phyloP scores from a whole-genome alignment of 2,113 vertebrate species.

The Melospiza melodia region DNA sequence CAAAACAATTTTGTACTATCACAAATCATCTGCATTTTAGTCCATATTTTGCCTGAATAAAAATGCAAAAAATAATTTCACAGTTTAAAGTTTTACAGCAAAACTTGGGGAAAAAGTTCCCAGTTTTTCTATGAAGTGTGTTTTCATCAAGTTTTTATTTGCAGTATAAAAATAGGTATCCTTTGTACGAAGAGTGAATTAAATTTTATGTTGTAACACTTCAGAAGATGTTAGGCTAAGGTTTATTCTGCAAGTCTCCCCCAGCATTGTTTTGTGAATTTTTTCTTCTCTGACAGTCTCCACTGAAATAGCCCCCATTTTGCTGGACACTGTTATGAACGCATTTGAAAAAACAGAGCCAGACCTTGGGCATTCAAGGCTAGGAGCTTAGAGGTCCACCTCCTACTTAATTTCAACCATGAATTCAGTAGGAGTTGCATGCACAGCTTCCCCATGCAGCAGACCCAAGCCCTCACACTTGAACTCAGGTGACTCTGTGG shows the following conservation, averaged over 20 bases:
- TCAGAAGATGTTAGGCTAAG: neutral
- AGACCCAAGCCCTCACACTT: neutral
- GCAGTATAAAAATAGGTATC: neutral
- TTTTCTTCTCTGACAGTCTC: neutral
- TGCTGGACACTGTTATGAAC: neutral
- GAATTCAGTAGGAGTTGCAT: neutral
- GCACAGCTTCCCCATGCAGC: neutral
- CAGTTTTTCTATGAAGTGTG: neutral
- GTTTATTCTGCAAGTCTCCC: neutral
- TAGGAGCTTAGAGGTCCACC: neutral
- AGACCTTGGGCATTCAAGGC: neutral
- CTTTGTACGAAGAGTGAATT: neutral
- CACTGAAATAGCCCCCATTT: neutral
- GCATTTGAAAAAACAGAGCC: neutral
- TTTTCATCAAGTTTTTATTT: neutral
- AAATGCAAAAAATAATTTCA: neutral
- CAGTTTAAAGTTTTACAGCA: neutral
- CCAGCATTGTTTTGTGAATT: rapidly evolving
- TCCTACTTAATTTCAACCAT: neutral
- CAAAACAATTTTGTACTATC: neutral
- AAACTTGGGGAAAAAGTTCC: neutral
- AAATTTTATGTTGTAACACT: neutral
- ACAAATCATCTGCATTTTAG: neutral
- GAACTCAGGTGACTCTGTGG: neutral
- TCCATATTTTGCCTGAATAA: neutral